phyloP scores from a whole-genome alignment of 2,888 invertebrate species.

The Allygus modestus region DNA sequence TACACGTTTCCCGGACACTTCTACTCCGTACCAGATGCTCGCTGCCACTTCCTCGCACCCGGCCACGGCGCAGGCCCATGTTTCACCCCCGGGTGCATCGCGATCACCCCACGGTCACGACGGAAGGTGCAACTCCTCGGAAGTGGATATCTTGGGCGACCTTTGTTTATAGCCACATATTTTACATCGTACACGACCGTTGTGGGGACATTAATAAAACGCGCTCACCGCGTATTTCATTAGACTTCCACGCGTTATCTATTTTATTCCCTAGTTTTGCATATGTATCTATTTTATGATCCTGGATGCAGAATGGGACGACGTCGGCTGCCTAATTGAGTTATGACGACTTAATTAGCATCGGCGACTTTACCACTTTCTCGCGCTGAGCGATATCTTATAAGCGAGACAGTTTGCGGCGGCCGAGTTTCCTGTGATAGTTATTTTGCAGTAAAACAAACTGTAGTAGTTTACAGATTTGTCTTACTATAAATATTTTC shows the following conservation, averaged over 20 bases:
- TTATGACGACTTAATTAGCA: slow-evolving; percentile 28
- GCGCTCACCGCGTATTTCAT: slow-evolving; percentile 39
- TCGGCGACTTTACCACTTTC: slow-evolving; percentile 8
- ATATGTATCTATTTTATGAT: slow-evolving; percentile 33
- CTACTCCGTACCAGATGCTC: too few species aligned
- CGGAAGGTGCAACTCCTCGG: slow-evolving; percentile 43
- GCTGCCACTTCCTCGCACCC: not conserved
- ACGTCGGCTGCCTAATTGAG: slow-evolving; percentile 34
- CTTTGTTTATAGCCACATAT: slow-evolving; percentile 48
- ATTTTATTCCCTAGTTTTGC: slow-evolving; percentile 40
- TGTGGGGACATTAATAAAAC: slow-evolving; percentile 46
- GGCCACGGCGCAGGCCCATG: not conserved
- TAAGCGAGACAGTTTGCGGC: too few species aligned
- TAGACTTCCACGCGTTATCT: slow-evolving; percentile 48
- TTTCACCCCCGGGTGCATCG: slow-evolving; percentile 15
- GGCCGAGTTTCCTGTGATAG: too few species aligned
- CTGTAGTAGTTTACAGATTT: too few species aligned
- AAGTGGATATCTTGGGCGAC: slow-evolving; percentile 31
- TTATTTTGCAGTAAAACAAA: too few species aligned
- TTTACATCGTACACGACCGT: slow-evolving; percentile 44
- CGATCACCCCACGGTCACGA: slow-evolving; percentile 33
- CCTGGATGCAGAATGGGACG: not conserved
- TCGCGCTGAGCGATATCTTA: too few species aligned
- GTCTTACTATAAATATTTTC: too few species aligned
- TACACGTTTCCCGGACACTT: too few species aligned